Evolutionary conservation across 2,888 invertebrate genomes (phyloP).

Genomic region (Eupithecia pulchellata): DNA sequence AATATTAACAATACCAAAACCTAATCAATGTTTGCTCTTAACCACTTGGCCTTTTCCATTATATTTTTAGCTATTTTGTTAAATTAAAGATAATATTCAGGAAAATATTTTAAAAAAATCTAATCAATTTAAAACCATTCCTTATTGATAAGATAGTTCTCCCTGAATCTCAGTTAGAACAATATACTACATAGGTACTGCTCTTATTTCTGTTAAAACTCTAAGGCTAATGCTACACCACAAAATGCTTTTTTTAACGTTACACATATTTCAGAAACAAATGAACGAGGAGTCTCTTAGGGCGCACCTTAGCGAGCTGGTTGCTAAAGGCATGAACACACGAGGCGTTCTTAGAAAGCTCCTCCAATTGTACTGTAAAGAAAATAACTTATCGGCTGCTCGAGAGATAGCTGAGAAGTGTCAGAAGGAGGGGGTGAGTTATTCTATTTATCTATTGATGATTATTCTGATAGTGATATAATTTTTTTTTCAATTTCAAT

Average conservation of each 20-base stretch:
- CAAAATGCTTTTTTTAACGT: background rate
- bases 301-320: constrained; percentile 87
- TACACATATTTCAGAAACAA: constrained; percentile 69
- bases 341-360: constrained; percentile 87
- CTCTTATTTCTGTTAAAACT: no score
- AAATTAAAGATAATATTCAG: no score
- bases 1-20: no score
- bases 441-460: background rate
- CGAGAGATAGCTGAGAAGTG: constrained; percentile 83
- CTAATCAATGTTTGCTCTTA: no score
- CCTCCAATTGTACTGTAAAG: constrained; percentile 84
- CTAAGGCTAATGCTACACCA: no score
- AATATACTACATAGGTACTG: background rate
- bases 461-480: no score
- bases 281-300: constrained; percentile 87
- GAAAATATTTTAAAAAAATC: no score
- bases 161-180: background rate
- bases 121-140: background rate
- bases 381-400: constrained; percentile 83
- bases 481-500: no score
- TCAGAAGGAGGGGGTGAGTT: constrained; percentile 74
- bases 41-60: no score
- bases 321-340: constrained; percentile 87
- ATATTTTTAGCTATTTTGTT: no score
- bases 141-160: background rate